Percentiles rank a stretch among this genome's conserved stretches.
phyloP scores from a whole-genome alignment of 2,888 invertebrate genomes.

The Epicampocera succincta region DNA sequence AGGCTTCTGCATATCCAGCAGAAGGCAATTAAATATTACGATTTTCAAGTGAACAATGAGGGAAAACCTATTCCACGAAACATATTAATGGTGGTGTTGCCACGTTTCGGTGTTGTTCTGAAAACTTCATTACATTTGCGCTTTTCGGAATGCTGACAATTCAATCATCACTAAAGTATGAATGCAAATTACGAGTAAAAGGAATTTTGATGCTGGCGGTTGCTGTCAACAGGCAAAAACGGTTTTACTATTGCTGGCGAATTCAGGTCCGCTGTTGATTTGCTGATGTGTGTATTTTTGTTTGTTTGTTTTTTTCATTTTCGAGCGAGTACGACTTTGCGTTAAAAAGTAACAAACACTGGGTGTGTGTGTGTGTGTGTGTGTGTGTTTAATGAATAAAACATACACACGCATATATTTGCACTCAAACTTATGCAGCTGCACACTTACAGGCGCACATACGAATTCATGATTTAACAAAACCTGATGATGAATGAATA shows the following conservation, averaged over 20 bases:
- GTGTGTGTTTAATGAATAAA: constrained; percentile 39
- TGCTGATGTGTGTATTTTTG: constrained; percentile 13
- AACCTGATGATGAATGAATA: constrained; percentile 40
- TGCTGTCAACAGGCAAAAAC: not conserved
- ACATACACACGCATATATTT: not conserved
- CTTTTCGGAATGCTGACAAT: constrained; percentile 4
- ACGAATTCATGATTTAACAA: constrained; percentile 33
- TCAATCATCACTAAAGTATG: not conserved
- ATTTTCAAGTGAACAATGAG: no score
- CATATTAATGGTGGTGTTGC: no score
- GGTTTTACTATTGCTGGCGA: constrained; percentile 7
- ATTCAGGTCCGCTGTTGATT: constrained; percentile 32
- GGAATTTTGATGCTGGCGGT: constrained; percentile 7
- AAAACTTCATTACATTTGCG: constrained; percentile 45
- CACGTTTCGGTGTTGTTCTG: constrained; percentile 33
- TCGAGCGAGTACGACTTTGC: no score
- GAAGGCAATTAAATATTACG: no score
- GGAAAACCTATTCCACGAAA: no score
- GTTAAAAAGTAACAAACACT: constrained; percentile 43
- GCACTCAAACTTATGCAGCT: not conserved
- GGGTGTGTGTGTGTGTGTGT: constrained; percentile 14
- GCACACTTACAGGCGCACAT: not conserved
- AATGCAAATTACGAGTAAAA: not conserved
- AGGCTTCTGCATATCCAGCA: no score
- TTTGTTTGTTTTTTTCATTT: constrained; percentile 26